These are phyloP conservation scores for Ciconia stormi DNA, from an alignment of 2,113 vertebrate species.

Conservation along the genomic window DNA sequence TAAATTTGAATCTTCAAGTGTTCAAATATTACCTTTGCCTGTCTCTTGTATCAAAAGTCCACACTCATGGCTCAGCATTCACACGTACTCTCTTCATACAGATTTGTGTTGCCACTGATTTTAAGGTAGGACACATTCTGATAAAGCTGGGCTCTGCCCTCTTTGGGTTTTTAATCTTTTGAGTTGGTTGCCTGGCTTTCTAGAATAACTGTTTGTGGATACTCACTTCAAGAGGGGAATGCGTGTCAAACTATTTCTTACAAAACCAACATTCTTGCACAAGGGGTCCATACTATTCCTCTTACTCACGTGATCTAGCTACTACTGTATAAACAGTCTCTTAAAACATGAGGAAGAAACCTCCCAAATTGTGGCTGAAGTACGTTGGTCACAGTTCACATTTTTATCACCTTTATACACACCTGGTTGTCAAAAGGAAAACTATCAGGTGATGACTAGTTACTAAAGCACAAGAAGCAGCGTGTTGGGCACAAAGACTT, in stretches of 20 bases:
- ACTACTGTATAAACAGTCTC: background rate
- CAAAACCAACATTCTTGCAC: background rate
- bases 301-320: background rate
- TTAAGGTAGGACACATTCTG: background rate
- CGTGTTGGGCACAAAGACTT: slow-evolving; percentile 1
- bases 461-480: slow-evolving; percentile 35
- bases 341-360: background rate
- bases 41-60: background rate
- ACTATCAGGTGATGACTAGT: background rate
- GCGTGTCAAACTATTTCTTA: background rate
- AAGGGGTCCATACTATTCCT: background rate
- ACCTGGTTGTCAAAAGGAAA: background rate
- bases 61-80: background rate
- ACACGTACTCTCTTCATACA: background rate
- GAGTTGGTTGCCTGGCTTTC: background rate
- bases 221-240: background rate
- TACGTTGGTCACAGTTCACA: background rate
- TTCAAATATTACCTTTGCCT: background rate
- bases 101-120: background rate
- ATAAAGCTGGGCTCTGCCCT: background rate
- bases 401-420: background rate
- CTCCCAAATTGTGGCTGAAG: background rate
- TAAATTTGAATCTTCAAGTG: background rate
- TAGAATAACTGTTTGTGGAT: background rate
- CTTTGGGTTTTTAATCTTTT: background rate